Conservation (phyloP, 2,888 invertebrate genomes). For the Aromia moschata region DNA sequence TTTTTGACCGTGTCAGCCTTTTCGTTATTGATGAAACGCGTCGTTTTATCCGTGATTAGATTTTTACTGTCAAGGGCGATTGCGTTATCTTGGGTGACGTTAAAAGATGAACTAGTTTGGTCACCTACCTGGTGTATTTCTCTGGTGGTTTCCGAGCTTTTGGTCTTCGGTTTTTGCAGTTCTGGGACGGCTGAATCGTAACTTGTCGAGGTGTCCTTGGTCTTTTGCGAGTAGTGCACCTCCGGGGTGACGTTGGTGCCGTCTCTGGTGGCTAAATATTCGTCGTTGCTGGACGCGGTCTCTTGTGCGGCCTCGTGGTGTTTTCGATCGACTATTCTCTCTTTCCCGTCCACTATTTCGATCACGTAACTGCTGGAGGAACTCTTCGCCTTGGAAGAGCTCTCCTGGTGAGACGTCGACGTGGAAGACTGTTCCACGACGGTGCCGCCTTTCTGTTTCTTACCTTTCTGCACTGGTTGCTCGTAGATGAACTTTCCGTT, state of each 20-base stretch:
- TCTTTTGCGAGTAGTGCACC: slow-evolving; percentile 66
- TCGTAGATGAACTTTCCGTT: slow-evolving; percentile 64
- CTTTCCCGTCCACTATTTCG: slow-evolving; percentile 73
- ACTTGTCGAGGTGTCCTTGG: slow-evolving; percentile 66
- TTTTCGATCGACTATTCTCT: slow-evolving; percentile 69
- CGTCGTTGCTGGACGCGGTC: slow-evolving; percentile 59
- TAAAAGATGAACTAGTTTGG: slow-evolving; percentile 49
- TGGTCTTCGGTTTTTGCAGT: slow-evolving; percentile 56
- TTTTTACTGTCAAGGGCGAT: slow-evolving; percentile 24
- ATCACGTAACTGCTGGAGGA: slow-evolving; percentile 73
- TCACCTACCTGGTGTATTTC: slow-evolving; percentile 61
- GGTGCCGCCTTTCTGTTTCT: slow-evolving; percentile 38
- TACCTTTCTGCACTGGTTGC: slow-evolving; percentile 48
- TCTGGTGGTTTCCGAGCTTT: slow-evolving; percentile 64
- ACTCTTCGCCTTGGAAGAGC: slow-evolving; percentile 68
- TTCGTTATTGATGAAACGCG: slow-evolving; percentile 40
- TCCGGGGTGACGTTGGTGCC: slow-evolving; percentile 70
- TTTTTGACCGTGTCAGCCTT: slow-evolving; percentile 36
- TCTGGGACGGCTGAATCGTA: slow-evolving; percentile 69
- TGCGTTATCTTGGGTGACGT: slow-evolving; percentile 43
- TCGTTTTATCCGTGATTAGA: slow-evolving; percentile 37
- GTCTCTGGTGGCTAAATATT: slow-evolving; percentile 66
- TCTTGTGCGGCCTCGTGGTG: slow-evolving; percentile 65
- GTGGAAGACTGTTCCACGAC: slow-evolving; percentile 52
- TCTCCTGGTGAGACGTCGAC: slow-evolving; percentile 65